phyloP scores from a whole-genome alignment of 2,888 invertebrate species.

The Zele albiditarsus region DNA sequence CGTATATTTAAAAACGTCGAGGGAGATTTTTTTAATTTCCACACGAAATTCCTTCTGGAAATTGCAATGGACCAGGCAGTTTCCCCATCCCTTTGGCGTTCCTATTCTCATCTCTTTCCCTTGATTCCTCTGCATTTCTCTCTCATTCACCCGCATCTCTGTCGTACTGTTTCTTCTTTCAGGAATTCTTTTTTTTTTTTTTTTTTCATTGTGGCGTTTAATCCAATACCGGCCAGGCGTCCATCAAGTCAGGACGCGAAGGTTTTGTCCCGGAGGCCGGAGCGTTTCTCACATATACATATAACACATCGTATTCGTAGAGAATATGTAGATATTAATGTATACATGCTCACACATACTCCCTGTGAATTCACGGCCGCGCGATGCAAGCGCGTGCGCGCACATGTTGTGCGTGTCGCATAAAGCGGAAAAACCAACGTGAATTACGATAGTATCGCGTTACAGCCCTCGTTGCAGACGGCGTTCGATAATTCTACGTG shows the following conservation, averaged over 20 bases:
- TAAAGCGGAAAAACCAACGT: constrained; percentile 72
- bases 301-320: constrained; percentile 22
- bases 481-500: constrained; percentile 68
- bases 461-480: constrained; percentile 61
- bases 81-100: constrained; percentile 22
- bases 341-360: constrained; percentile 56
- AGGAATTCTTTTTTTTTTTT: constrained; percentile 46
- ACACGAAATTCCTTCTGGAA: constrained; percentile 4
- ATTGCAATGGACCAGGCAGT: constrained; percentile 6
- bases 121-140: constrained; percentile 25
- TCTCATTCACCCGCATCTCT: constrained; percentile 20
- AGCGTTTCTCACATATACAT: background rate
- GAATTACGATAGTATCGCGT: constrained; percentile 73
- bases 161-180: constrained; percentile 35
- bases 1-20: background rate
- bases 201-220: constrained; percentile 64
- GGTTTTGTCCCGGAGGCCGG: constrained; percentile 65
- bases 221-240: constrained; percentile 69
- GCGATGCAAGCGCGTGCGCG: constrained; percentile 56
- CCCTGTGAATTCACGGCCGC: constrained; percentile 69
- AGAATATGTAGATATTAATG: constrained; percentile 36
- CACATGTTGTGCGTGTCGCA: constrained; percentile 71
- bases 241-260: constrained; percentile 68
- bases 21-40: constrained; percentile 15
- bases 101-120: constrained; percentile 36